A percentile compares a stretch with the other conserved stretches of the same genome.
phyloP scores from a whole-genome alignment of 1,140 invertebrate species.

The Drosophila punjabiensis region DNA sequence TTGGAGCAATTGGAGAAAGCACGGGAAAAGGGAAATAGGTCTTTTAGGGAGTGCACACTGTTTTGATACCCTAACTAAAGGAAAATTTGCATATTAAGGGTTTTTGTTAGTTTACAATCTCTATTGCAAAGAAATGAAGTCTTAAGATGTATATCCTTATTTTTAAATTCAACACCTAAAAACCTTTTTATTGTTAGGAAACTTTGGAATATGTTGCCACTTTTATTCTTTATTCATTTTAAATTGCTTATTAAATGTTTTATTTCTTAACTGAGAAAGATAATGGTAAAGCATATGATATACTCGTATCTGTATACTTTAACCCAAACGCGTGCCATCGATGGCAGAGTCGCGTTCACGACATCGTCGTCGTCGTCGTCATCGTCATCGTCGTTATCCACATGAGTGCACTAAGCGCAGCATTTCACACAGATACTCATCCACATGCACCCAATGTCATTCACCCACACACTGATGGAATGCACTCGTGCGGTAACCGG shows the following conservation, averaged over 20 bases:
- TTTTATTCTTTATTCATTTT: neutral
- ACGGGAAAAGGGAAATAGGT: neutral
- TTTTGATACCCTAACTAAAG: neutral
- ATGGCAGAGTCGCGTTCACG: slow-evolving; percentile 46
- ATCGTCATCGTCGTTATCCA: slow-evolving; percentile 49
- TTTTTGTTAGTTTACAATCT: neutral
- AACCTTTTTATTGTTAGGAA: neutral
- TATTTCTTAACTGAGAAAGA: neutral
- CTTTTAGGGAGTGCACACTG: neutral
- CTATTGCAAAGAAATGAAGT: neutral
- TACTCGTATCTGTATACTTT: slow-evolving; percentile 1
- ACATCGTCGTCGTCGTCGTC: slow-evolving; percentile 13
- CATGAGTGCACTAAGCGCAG: slow-evolving; percentile 65
- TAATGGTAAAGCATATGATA: neutral
- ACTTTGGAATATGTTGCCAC: neutral
- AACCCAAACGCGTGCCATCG: slow-evolving; percentile 55
- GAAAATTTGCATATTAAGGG: neutral
- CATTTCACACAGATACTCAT: slow-evolving; percentile 31
- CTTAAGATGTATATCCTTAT: neutral
- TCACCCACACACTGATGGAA: slow-evolving; percentile 36
- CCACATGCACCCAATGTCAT: slow-evolving; percentile 12
- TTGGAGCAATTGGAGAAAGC: slow-evolving; percentile 1
- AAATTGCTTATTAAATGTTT: neutral
- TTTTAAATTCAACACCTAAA: neutral
- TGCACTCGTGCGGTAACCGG: slow-evolving; percentile 64